Base-by-base conservation (phyloP, 1,140 invertebrate species). In the Belonocnema kinseyi region DNA sequence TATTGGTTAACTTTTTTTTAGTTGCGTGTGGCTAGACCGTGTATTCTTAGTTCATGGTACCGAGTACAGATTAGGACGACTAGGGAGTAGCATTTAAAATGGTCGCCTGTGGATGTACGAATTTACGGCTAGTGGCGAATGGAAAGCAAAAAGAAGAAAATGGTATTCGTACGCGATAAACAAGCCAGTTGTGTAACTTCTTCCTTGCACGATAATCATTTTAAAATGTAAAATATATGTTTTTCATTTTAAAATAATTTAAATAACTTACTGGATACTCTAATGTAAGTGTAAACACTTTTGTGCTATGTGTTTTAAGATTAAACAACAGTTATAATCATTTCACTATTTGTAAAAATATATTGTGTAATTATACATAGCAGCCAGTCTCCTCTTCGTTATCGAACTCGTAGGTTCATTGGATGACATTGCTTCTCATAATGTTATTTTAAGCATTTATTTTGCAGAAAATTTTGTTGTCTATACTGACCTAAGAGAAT, bases 131-230 rank as follows among this genome's bases (percentile, higher is more conserved):
- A 46, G 40, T 8, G 40, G 8, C 40, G 4, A 46, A 11, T 46
- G 11, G 4, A 10, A 46, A 46, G 40, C 40, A 11, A 46, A 7
- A 8, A 46, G 40, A 11, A 46, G 40, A 88, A 90, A 88, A 90
- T 90, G 88, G 89, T 88, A 79, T 88, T 80, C 82, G 81, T 76
- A 76, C 82, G 84, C 85, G 82, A 88, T 89, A 90, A 90, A 90
- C 88, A 90, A 90, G 85, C 83, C 85, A 83, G 82, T 84, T 83
- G 76, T 76, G 84, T 90, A 90, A 90, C 89, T 88, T 90, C 84
- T 84, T 82, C 73, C 73, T 72, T 26, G 21, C 73, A 82, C 77
- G 80, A 84, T 83, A 79, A 82, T 81, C 51, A 58, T 58, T 51
- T 52, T 16, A 52, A 33, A 40, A 73, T 21, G 66, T 50, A 33